Evolutionary conservation across 2,113 vertebrate genomes (phyloP), one percentile per base, ranked within the genome.

Genomic region (Struthio camelus): DNA sequence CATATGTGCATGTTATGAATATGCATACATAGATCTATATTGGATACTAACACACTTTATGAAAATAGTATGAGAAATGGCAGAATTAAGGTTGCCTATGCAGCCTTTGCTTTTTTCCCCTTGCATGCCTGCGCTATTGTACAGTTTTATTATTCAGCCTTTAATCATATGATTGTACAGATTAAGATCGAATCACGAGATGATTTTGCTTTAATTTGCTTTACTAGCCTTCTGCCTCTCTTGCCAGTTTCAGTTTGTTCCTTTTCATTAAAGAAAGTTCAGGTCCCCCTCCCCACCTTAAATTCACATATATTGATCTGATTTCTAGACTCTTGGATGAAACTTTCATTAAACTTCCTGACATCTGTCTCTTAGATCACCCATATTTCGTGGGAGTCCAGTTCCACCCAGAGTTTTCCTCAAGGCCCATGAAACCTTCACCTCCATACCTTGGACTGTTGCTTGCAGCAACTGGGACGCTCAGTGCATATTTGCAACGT

Each of bases 371-470:
- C 94, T 90, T 89, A 98, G 98, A 97, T 97, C 98, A 98, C 51
- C 98, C 98, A 1, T 98, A 98, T 96, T 98, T 98, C 91, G 96
- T 98, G 87, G 98, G 98, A 89, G 98, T 98, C 88, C 98, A 98
- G 69, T 98, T 98, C 93, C 98, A 98, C 95, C 98, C 98, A 65
- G 98, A 98, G 81, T 98, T 98, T 96, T 98, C 98, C 86, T 98
- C 98, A 58, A 98, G 98, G 94, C 98, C 98, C 10, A 98, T 98
- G 98, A 98, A 98, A 87, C 98, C 98, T 94, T 98, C 98, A 30
- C 98, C 98, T 97, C 98, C 98, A 2, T 98, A 98, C 80, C 96
- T 98, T 80, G 98, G 98, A 4, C 94, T 98, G 27, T 94, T 98
- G 95, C 97, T 98, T 86, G 98, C 98, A 24, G 98, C 98, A 87